Evolutionary conservation across 2,888 invertebrate genomes (phyloP).

Genomic region (Sarcophaga subvicina): DNA sequence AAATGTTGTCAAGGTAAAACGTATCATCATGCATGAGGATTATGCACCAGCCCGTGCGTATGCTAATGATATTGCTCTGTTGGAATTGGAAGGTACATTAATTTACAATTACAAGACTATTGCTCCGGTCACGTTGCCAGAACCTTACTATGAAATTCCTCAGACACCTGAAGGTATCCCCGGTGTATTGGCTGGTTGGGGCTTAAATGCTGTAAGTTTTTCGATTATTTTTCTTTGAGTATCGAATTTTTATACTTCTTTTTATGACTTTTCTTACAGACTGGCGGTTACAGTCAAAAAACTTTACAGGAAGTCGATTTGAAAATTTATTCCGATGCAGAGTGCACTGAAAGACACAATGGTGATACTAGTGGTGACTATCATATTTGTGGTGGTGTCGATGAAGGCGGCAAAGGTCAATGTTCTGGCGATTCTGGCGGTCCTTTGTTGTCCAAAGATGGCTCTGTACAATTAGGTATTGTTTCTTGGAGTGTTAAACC

Average conservation of each 20-base stretch:
- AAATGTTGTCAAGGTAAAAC: constrained; percentile 74
- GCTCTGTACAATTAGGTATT: constrained; percentile 78
- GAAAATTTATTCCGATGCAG: constrained; percentile 79
- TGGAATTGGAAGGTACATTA: constrained; percentile 76
- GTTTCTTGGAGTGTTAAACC: constrained; percentile 83
- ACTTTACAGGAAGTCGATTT: constrained; percentile 80
- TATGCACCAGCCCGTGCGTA: constrained; percentile 74
- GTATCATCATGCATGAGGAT: constrained; percentile 77
- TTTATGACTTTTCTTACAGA: constrained; percentile 72
- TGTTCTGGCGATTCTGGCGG: constrained; percentile 81
- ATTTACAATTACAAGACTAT: constrained; percentile 73
- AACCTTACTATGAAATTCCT: constrained; percentile 72
- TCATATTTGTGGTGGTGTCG: constrained; percentile 81
- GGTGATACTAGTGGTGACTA: constrained; percentile 72
- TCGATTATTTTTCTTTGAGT: neutral
- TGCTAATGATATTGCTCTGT: constrained; percentile 81
- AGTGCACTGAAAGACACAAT: constrained; percentile 77
- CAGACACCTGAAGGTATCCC: constrained; percentile 72
- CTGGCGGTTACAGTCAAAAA: constrained; percentile 76
- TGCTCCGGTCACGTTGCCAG: constrained; percentile 76
- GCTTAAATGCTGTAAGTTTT: constrained; percentile 74
- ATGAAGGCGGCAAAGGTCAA: constrained; percentile 77
- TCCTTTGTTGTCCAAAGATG: constrained; percentile 73
- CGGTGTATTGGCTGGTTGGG: constrained; percentile 79
- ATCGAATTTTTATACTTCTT: neutral